phyloP scores from a whole-genome alignment of 2,888 invertebrate species.

The Phytoseiulus persimilis region DNA sequence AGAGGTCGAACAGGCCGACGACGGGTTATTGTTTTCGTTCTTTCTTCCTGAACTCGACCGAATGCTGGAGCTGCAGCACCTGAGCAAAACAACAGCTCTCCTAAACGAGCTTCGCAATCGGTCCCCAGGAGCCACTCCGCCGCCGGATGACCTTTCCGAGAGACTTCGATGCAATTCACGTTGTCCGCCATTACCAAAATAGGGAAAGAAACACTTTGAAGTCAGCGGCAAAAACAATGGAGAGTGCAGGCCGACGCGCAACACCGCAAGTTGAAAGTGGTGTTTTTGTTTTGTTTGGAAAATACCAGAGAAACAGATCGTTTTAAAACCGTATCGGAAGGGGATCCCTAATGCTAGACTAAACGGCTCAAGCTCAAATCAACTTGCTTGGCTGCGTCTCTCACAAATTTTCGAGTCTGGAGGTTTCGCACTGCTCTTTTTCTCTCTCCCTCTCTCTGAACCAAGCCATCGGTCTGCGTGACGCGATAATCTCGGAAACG shows the following conservation, averaged over 20 bases:
- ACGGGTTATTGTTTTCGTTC: not conserved
- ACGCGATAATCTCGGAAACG: too few species aligned
- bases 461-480: too few species aligned
- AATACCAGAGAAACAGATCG: too few species aligned
- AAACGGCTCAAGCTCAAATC: too few species aligned
- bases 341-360: too few species aligned
- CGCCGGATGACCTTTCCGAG: not conserved
- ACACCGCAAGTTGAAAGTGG: too few species aligned
- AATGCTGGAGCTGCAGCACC: not conserved
- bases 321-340: too few species aligned
- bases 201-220: not conserved
- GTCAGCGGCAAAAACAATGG: not conserved
- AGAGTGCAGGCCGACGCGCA: not conserved
- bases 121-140: not conserved
- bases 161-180: conserved; percentile 24
- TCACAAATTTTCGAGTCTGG: too few species aligned
- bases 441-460: too few species aligned
- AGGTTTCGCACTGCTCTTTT: too few species aligned
- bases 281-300: too few species aligned
- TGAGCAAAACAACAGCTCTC: not conserved
- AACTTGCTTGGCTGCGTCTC: too few species aligned
- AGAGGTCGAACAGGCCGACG: not conserved
- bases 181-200: conserved; percentile 8
- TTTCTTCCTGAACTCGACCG: not conserved
- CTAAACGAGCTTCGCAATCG: not conserved